A percentile compares a stretch with the other conserved stretches of the same genome.
Evolutionary conservation across 2,888 invertebrate species (phyloP).

Genomic region (Chouioia cunea): DNA sequence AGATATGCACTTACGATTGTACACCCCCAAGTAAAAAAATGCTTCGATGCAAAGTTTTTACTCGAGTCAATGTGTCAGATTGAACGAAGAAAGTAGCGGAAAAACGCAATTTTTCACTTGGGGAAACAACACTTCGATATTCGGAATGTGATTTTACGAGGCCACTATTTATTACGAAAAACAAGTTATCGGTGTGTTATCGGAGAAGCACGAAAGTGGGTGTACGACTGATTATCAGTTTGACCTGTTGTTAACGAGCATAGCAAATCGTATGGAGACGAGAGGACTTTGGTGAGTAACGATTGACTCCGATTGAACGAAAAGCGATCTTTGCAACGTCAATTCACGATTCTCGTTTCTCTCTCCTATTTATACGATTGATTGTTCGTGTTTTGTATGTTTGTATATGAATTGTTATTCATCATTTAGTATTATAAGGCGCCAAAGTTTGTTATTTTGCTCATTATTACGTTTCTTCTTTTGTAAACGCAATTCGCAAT

Average conservation of each 20-base stretch:
- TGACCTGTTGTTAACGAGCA: conserved; percentile 1
- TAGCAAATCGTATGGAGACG: not conserved
- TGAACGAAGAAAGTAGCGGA: not conserved
- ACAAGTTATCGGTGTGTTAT: not conserved
- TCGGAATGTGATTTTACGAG: not conserved
- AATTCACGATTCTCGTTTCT: conserved; percentile 10
- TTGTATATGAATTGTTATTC: conserved; percentile 40
- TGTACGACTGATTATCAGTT: not conserved
- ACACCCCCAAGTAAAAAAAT: conserved; percentile 17
- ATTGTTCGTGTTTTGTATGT: conserved; percentile 41
- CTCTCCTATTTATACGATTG: conserved; percentile 23
- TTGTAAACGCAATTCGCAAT: no score
- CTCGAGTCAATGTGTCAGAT: conserved; percentile 16
- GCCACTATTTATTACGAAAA: not conserved
- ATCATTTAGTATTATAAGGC: not conserved
- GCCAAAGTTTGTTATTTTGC: conserved; percentile 15
- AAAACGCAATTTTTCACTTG: conserved; percentile 9
- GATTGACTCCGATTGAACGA: conserved; percentile 6
- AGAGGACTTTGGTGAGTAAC: no score
- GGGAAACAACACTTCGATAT: not conserved
- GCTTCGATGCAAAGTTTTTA: conserved; percentile 16
- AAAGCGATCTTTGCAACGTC: conserved; percentile 1
- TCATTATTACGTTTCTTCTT: not conserved
- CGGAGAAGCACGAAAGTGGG: not conserved
- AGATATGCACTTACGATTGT: not conserved